phyloP scores from a whole-genome alignment of 2,888 invertebrate genomes.

The Agrypnus murinus region DNA sequence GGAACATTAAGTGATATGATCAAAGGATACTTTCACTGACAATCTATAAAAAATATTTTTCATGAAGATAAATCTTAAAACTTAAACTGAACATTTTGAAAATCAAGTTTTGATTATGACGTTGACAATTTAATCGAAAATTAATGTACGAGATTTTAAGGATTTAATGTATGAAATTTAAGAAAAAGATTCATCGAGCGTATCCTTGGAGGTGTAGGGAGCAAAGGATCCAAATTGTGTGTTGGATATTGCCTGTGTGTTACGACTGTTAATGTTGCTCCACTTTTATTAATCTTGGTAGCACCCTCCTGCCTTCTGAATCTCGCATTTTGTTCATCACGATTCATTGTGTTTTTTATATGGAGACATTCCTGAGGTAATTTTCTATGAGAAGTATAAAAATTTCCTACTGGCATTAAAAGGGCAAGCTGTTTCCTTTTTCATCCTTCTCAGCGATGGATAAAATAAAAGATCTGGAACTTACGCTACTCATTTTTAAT shows the following conservation, averaged over 20 bases:
- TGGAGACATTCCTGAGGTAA: conserved; percentile 3
- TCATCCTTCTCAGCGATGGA: neutral
- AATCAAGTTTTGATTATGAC: too few relatives aligned
- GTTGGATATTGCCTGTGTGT: conserved; percentile 54
- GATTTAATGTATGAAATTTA: neutral
- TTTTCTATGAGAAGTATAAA: conserved; percentile 11
- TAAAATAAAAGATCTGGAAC: neutral
- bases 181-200: conserved; percentile 29
- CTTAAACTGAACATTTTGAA: too few relatives aligned
- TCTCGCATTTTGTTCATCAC: conserved; percentile 35
- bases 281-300: conserved; percentile 54
- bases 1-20: conserved; percentile 39
- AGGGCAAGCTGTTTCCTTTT: neutral
- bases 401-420: neutral
- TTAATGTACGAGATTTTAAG: too few relatives aligned
- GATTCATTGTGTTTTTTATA: conserved; percentile 36
- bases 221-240: conserved; percentile 42
- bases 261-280: conserved; percentile 55
- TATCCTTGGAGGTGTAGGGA: conserved; percentile 30
- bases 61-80: too few relatives aligned
- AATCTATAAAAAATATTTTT: too few relatives aligned
- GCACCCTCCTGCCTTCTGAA: conserved; percentile 27
- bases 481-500: neutral
- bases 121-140: too few relatives aligned
- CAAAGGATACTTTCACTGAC: conserved; percentile 18